Evolutionary conservation across 2,888 invertebrate genomes (phyloP), one percentile per base, ranked within the genome.

Genomic region (Noctua comes): DNA sequence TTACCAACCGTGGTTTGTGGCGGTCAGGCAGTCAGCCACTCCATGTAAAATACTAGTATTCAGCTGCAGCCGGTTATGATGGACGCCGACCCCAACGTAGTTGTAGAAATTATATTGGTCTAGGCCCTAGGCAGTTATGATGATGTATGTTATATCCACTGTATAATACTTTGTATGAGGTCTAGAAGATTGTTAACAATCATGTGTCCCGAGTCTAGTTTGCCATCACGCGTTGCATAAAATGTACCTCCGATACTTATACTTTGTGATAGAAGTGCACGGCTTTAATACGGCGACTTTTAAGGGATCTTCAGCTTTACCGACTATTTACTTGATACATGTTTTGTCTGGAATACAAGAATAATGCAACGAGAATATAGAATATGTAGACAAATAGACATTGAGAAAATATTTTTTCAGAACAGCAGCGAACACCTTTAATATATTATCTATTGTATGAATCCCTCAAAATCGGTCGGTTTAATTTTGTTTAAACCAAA

Each of bases 361-460:
- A 24, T 62, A 72, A 64, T 84, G 36, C 27, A 79, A 72, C 21
- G 43, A 73, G 65, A 84, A 51, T 70, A 73, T 66, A 59, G 40
- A 57, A 10, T 68, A 40, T 76, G 18, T 62, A n/a, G 57, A 64
- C n/a, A 65, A 68, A 64, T 65, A 59, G 46, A 65, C 36, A 70
- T 68, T n/a, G 62, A 68, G 40, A 69, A 80, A 76, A 84, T 51
- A 54, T 36, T 74, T 48, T 71, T 59, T 36, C 36, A 66, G 18
- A 68, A 66, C 31, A 40, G 36, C 27, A 21, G 31, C 18, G 6
- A 68, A 40, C 31, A 40, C 27, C 24, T 71, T 24, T 10, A n/a
- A 7, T 18, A n/a, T 54, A 48, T 31, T 4, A 27, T 57, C 1
- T 43, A 57, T 68, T 62, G 27, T 68, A 62, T 36, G n/a, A 64